Percentiles rank a stretch among this genome's conserved stretches.
phyloP scores from a whole-genome alignment of 2,113 vertebrate genomes.

The Pseudopipra pipra region DNA sequence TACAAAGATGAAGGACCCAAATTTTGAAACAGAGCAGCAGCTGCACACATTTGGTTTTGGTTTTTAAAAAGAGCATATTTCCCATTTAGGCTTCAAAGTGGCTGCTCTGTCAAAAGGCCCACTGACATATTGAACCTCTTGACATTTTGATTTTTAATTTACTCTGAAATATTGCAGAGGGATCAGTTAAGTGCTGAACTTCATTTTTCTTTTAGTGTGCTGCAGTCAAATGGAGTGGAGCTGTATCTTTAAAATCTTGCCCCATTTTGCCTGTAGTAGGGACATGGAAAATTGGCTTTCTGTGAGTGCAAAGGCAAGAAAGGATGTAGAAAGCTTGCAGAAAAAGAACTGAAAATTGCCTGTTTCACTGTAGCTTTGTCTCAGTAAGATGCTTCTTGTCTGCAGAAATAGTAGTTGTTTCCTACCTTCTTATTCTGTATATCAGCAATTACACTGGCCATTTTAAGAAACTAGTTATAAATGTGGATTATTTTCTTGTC shows the following conservation, averaged over 20 bases:
- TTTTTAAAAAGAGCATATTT: conserved; percentile 11
- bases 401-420: conserved; percentile 32
- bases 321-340: conserved; percentile 34
- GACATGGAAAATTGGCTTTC: conserved; percentile 45
- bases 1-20: not conserved
- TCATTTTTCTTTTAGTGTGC: conserved; percentile 46
- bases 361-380: conserved; percentile 9
- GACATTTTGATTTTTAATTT: conserved; percentile 67
- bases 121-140: conserved; percentile 59
- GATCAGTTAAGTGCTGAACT: conserved; percentile 48
- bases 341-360: conserved; percentile 48
- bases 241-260: conserved; percentile 63
- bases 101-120: conserved; percentile 41
- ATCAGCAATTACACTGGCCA: not conserved
- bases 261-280: conserved; percentile 15
- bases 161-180: conserved; percentile 30
- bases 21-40: conserved; percentile 19
- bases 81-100: conserved; percentile 53
- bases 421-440: not conserved
- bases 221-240: conserved; percentile 6
- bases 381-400: conserved; percentile 21
- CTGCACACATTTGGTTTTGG: conserved; percentile 18
- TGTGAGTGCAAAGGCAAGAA: conserved; percentile 31
- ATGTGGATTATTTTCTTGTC: conserved; percentile 2
- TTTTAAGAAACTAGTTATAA: conserved; percentile 16